phyloP scores from a whole-genome alignment of 2,888 invertebrate species.

The Cinara cedri region DNA sequence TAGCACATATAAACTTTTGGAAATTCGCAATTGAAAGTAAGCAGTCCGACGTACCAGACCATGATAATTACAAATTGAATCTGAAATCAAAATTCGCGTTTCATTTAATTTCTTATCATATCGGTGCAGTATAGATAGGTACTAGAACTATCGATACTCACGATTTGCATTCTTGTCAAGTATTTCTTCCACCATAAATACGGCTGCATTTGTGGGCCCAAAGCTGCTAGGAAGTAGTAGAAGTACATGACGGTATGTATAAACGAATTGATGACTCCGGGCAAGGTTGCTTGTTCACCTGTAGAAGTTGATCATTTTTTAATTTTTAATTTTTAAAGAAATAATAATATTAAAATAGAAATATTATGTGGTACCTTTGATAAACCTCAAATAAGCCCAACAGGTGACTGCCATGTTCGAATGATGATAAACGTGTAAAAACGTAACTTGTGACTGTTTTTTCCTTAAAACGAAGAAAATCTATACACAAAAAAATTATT shows the following conservation, averaged over 20 bases:
- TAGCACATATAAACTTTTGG: conserved; percentile 68
- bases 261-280: conserved; percentile 74
- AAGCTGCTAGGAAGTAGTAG: conserved; percentile 76
- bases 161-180: conserved; percentile 58
- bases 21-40: conserved; percentile 67
- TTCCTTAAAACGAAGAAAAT: conserved; percentile 58
- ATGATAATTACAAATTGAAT: conserved; percentile 74
- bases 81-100: conserved; percentile 63
- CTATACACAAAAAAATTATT: conserved; percentile 49
- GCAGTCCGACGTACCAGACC: conserved; percentile 68
- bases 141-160: conserved; percentile 16
- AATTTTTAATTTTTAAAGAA: too few relatives aligned
- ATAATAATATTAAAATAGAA: too few relatives aligned
- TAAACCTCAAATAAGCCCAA: conserved; percentile 58
- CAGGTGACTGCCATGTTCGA: conserved; percentile 58
- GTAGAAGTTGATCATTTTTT: conserved; percentile 61
- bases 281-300: conserved; percentile 72
- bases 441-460: conserved; percentile 57
- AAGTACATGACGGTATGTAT: conserved; percentile 84
- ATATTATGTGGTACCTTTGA: conserved; percentile 58
- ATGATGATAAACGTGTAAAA: conserved; percentile 59
- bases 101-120: too few relatives aligned
- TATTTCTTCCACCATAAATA: conserved; percentile 59
- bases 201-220: conserved; percentile 65
- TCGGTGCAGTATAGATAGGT: background rate